Evolutionary conservation across 2,888 invertebrate genomes (phyloP), one percentile per base, ranked within the genome.

Genomic region (Agriopis leucophaearia): DNA sequence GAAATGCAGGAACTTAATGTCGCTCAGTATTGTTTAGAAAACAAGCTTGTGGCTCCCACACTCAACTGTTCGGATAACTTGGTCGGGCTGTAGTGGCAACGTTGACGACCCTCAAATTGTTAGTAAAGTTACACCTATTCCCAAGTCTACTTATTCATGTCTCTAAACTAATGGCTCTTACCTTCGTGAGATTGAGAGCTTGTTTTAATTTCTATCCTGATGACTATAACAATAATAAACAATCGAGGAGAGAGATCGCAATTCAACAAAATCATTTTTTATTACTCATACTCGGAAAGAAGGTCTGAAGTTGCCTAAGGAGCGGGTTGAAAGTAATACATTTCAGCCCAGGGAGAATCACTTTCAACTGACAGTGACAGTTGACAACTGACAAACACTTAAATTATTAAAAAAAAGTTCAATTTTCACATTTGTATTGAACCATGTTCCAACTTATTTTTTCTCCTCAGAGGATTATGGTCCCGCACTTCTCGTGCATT

Each of bases 41-140:
- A 42, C 27, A 8, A 3, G 42, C 13, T 6, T 8, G 55, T 55
- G 55, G 55, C 42, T 18, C 55, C n/a, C n/a, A 2, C 15, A 42
- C 4, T 27, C 1, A 27, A 42, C 1, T 42, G 5, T 55, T 8
- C 0, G 8, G 13, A 1, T 8, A 55, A 13, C 0, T 42, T n/a
- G 16, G 42, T 16, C 9, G 12, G 12, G 1, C 16, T 15, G 13
- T 40, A 18, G 12, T 10, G 12, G 4, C 12, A 7, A 55, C n/a
- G 12, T n/a, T 55, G 38, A 36, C 35, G 52, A 52, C 38, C 52
- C 15, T 52, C 36, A 15, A 38, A 38, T 38, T 50, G 27, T 27
- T 10, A 27, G 5, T 50, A 16, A 36, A 51, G 18, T 40, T 55
- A 12, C 40, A 42, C 55, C 18, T 55, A 27, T 18, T 18, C n/a